Conservation (phyloP, 23 tunicate genomes). For the Ascidia mentula region DNA sequence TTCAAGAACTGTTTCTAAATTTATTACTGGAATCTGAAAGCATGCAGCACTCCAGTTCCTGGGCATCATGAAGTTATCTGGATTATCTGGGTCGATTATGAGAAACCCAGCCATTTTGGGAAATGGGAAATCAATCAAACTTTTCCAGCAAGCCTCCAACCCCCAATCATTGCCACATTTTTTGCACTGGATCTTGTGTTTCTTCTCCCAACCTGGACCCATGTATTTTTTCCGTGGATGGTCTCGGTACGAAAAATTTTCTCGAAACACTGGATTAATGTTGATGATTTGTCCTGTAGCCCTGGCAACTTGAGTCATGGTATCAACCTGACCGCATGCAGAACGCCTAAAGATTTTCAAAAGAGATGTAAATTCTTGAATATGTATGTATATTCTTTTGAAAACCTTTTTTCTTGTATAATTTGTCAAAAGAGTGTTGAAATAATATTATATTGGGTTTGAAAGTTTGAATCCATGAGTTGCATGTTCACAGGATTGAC, state of each 20-base stretch:
- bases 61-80: not conserved
- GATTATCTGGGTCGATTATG: not conserved
- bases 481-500: no score
- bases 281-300: not conserved
- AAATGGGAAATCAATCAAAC: slow-evolving; percentile 21
- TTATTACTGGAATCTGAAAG: not conserved
- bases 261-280: not conserved
- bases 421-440: no score
- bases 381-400: no score
- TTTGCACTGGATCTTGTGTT: slow-evolving; percentile 19
- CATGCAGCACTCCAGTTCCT: not conserved
- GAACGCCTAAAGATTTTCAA: no score
- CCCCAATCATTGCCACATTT: slow-evolving; percentile 53
- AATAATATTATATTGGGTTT: no score
- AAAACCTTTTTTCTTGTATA: no score
- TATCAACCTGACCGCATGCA: no score
- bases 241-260: not conserved
- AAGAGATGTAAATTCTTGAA: no score
- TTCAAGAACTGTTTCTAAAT: no score
- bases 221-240: slow-evolving; percentile 26
- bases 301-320: no score
- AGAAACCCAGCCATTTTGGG: slow-evolving; percentile 15
- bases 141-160: slow-evolving; percentile 30
- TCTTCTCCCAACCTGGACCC: slow-evolving; percentile 19
- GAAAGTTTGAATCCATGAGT: no score